These are phyloP conservation scores for Pangasius larnaudii DNA, from an alignment of 2,797 vertebrate species.

Conservation along the genomic window DNA sequence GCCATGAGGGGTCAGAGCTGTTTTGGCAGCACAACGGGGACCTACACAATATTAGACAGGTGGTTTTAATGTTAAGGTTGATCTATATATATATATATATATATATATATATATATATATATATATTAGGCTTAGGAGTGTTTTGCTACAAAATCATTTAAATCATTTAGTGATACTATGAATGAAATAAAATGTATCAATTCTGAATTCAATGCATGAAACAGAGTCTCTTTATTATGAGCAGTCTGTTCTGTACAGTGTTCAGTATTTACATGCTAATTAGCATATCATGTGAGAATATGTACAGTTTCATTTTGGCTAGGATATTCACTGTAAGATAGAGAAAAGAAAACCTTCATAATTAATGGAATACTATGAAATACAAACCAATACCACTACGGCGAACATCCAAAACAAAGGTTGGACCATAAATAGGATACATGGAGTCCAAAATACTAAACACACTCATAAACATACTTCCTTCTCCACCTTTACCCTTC, in stretches of 20 bases:
- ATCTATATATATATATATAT: too few relatives aligned
- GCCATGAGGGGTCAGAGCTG: too few relatives aligned
- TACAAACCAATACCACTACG: conserved; percentile 4
- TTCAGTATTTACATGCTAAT: conserved; percentile 28
- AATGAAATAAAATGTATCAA: conserved; percentile 64
- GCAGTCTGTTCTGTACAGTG: neutral
- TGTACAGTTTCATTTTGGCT: neutral
- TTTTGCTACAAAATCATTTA: conserved; percentile 60
- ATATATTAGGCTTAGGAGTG: conserved; percentile 27
- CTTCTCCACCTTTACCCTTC: neutral
- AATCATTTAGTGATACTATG: conserved; percentile 53
- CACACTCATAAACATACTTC: conserved; percentile 19
- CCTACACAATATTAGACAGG: too few relatives aligned
- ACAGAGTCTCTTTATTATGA: conserved; percentile 25
- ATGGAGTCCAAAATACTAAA: neutral
- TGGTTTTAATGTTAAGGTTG: too few relatives aligned
- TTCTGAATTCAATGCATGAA: conserved; percentile 57
- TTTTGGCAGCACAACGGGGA: too few relatives aligned
- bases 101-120: too few relatives aligned
- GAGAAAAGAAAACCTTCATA: neutral
- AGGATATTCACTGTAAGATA: neutral
- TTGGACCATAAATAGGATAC: neutral
- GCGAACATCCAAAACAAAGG: neutral
- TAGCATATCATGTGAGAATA: conserved; percentile 2
- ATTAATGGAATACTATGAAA: conserved; percentile 16